phyloP scores from a whole-genome alignment of 1,140 invertebrate genomes.

The Apis laboriosa region DNA sequence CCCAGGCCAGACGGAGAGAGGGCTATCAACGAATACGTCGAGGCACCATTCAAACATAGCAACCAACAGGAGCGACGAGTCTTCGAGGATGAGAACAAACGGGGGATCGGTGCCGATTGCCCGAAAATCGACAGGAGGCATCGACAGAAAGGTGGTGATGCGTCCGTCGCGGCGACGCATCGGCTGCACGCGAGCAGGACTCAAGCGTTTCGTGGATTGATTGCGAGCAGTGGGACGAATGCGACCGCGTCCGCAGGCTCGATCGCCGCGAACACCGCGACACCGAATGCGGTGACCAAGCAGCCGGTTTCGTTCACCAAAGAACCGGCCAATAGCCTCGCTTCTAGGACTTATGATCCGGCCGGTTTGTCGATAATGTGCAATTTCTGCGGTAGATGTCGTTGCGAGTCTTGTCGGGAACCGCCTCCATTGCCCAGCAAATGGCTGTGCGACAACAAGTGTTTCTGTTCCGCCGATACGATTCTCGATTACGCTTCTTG shows the following conservation, averaged over 20 bases:
- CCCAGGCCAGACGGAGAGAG: slow-evolving; percentile 89
- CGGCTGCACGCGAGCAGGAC: slow-evolving; percentile 69
- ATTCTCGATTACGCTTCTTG: slow-evolving; percentile 94
- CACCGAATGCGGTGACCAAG: slow-evolving; percentile 78
- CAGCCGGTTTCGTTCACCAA: slow-evolving; percentile 83
- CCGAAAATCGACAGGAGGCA: slow-evolving; percentile 72
- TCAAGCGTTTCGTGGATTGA: slow-evolving; percentile 52
- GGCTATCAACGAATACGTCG: slow-evolving; percentile 91
- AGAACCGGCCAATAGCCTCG: slow-evolving; percentile 76
- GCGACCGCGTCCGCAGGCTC: slow-evolving; percentile 63
- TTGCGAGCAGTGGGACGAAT: slow-evolving; percentile 26
- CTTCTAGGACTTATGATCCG: slow-evolving; percentile 68
- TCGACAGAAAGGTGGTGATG: slow-evolving; percentile 45
- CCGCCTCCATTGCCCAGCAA: slow-evolving; percentile 90
- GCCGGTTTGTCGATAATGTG: slow-evolving; percentile 87
- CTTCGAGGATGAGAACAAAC: slow-evolving; percentile 45
- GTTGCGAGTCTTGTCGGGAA: slow-evolving; percentile 92
- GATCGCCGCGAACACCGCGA: slow-evolving; percentile 60
- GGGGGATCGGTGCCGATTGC: slow-evolving; percentile 54
- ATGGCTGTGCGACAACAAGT: slow-evolving; percentile 94
- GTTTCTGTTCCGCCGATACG: slow-evolving; percentile 92
- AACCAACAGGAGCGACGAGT: slow-evolving; percentile 51
- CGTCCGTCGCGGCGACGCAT: slow-evolving; percentile 56
- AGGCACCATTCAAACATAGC: slow-evolving; percentile 85
- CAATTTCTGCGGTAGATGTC: slow-evolving; percentile 91